phyloP scores from a whole-genome alignment of 2,888 invertebrate genomes.

The Heliconius ismenius region DNA sequence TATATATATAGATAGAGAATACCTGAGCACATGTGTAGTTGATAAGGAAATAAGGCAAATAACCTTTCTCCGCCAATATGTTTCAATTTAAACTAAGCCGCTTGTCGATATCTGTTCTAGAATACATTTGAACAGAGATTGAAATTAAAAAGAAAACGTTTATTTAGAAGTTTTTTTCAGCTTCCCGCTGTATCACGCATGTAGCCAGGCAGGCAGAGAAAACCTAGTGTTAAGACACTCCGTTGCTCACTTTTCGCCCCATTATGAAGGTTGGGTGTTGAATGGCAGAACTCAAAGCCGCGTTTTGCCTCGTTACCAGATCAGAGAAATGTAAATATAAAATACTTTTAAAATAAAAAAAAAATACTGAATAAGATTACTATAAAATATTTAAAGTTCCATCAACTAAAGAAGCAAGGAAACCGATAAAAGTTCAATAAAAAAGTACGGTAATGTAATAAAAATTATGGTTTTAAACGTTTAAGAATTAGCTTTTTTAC shows the following conservation, averaged over 20 bases:
- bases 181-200: too few relatives aligned
- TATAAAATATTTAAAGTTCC: not conserved
- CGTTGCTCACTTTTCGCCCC: too few relatives aligned
- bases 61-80: conserved; percentile 67
- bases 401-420: not conserved
- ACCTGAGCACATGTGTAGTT: not conserved
- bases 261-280: too few relatives aligned
- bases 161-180: not conserved
- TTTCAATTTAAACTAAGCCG: conserved; percentile 80
- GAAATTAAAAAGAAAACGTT: conserved; percentile 11
- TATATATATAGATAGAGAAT: conserved; percentile 45
- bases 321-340: too few relatives aligned
- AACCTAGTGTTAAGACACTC: too few relatives aligned
- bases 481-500: conserved; percentile 9
- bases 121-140: conserved; percentile 55
- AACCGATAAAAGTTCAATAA: conserved; percentile 1
- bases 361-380: not conserved
- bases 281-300: too few relatives aligned
- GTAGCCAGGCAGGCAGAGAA: too few relatives aligned
- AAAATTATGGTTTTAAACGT: not conserved
- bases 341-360: too few relatives aligned
- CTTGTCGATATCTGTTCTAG: conserved; percentile 72
- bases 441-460: conserved; percentile 10
- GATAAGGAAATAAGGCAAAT: conserved; percentile 16
- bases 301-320: too few relatives aligned